Base-by-base conservation (phyloP, 2,113 vertebrate species). In the Leiothrix lutea region DNA sequence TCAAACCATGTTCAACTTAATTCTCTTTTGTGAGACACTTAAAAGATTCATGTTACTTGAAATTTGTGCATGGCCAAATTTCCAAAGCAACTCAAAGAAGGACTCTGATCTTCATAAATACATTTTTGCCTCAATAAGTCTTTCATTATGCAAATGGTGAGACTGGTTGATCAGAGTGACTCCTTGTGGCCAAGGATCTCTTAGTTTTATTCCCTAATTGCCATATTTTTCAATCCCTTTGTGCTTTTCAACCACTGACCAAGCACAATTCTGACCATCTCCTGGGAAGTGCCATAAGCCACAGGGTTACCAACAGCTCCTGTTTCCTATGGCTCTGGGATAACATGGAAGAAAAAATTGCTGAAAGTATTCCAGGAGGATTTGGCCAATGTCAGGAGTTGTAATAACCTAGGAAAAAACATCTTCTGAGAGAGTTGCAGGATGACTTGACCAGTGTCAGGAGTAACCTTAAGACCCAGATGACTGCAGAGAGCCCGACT, bases 351-450 rank as follows among this genome's bases (percentile, higher is more conserved):
- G 75, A 86, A 91, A 82, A 80, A 3, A 5, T 61, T 96, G 81
- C 73, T 90, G 40, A 65, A 72, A 80, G 26, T 62, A 77, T 94
- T 91, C 89, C 89, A 80, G 25, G 67, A 66, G 90, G 71, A 94
- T 11, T 6, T 38, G 65, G 38, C 54, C 71, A 81, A 19, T 47
- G 47, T 67, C 64, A 67, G 80, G 80, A 80, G 6, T 35, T 73
- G 69, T 87, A 69, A 89, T 67, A 92, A 84, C 5, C 22, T 64
- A 75, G 35, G 60, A 79, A 85, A 82, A 91, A 88, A 71, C 5
- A 5, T 66, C 29, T 95, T 84, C 72, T 92, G 38, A 73, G 74
- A 84, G n/a, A 64, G 70, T 75, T 93, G 82, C 86, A 81, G 33
- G 77, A 54, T 94, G 61, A 88, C 7, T 11, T 36, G 67, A 50